A percentile compares a stretch with the other conserved stretches of the same genome.
These are phyloP conservation scores for Phlogophora meticulosa DNA, from an alignment of 2,888 invertebrate species.

Conservation along the genomic window DNA sequence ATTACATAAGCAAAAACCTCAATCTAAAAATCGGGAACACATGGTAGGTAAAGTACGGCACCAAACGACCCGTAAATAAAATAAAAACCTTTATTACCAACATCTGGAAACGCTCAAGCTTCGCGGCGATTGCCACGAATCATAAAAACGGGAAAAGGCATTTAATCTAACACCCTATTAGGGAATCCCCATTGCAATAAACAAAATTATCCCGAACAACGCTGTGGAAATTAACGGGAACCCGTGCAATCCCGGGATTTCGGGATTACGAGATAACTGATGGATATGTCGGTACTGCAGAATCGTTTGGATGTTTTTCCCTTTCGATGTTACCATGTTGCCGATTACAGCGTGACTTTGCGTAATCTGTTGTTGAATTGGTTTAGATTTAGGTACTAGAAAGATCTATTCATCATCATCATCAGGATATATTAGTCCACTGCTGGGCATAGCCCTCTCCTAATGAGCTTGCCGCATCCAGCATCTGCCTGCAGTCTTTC, in stretches of 20 bases:
- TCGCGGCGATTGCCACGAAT: constrained; percentile 14
- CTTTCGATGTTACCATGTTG: background rate
- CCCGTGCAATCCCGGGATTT: constrained; percentile 18
- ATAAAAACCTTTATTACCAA: constrained; percentile 25
- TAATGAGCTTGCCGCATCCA: too few relatives aligned
- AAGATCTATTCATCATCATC: too few relatives aligned
- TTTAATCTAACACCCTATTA: constrained; percentile 42
- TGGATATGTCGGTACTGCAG: background rate
- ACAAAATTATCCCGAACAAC: constrained; percentile 56
- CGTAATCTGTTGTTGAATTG: background rate
- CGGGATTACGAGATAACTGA: constrained; percentile 33
- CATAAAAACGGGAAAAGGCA: constrained; percentile 52
- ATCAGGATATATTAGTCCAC: too few relatives aligned
- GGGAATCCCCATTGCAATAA: constrained; percentile 53
- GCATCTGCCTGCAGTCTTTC: too few relatives aligned
- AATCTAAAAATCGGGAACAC: constrained; percentile 1
- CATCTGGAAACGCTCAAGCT: constrained; percentile 28
- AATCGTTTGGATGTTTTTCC: background rate
- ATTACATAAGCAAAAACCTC: background rate
- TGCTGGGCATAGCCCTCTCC: too few relatives aligned
- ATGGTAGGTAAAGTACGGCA: background rate
- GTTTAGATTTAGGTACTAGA: background rate
- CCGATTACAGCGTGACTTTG: background rate
- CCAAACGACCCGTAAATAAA: constrained; percentile 39
- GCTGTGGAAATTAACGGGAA: constrained; percentile 50